A percentile compares a stretch with the other conserved stretches of the same genome.
Evolutionary conservation across 1,140 invertebrate species (phyloP).

Genomic region (Apis cerana): DNA sequence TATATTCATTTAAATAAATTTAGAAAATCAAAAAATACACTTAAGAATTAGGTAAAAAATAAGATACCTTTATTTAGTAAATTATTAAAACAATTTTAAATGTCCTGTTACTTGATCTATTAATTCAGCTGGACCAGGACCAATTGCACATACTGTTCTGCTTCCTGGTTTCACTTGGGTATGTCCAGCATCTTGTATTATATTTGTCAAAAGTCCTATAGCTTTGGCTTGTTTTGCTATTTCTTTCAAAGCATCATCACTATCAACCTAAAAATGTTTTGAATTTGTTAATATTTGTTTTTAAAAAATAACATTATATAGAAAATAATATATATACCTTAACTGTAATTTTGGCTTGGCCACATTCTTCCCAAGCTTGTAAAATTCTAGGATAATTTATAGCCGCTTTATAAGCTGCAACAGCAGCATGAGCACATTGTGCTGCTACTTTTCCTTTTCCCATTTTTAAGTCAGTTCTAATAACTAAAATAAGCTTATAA

Average conservation of each 20-base stretch:
- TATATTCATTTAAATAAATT: background rate
- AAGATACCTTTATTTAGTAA: constrained; percentile 43
- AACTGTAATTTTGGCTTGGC: constrained; percentile 92
- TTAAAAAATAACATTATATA: background rate
- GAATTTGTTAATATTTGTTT: constrained; percentile 13
- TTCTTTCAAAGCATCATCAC: constrained; percentile 84
- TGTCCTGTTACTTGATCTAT: constrained; percentile 93
- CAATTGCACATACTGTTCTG: constrained; percentile 93
- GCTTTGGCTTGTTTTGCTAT: constrained; percentile 86
- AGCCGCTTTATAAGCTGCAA: constrained; percentile 88
- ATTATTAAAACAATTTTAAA: constrained; percentile 89
- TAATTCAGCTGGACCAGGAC: constrained; percentile 89
- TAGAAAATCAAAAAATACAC: constrained; percentile 3
- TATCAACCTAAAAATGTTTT: constrained; percentile 80
- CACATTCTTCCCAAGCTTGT: constrained; percentile 88
- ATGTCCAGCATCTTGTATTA: constrained; percentile 93
- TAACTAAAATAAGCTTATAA: constrained; percentile 92
- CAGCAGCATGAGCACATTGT: constrained; percentile 95
- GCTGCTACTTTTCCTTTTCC: constrained; percentile 96
- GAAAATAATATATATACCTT: constrained; percentile 79
- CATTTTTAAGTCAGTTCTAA: constrained; percentile 96
- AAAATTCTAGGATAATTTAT: constrained; percentile 84
- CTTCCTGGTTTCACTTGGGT: constrained; percentile 94
- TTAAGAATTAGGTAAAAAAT: constrained; percentile 29
- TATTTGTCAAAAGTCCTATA: constrained; percentile 86